These are phyloP conservation scores for Panopea generosa DNA, from an alignment of 2,888 invertebrate species.

Conservation along the genomic window DNA sequence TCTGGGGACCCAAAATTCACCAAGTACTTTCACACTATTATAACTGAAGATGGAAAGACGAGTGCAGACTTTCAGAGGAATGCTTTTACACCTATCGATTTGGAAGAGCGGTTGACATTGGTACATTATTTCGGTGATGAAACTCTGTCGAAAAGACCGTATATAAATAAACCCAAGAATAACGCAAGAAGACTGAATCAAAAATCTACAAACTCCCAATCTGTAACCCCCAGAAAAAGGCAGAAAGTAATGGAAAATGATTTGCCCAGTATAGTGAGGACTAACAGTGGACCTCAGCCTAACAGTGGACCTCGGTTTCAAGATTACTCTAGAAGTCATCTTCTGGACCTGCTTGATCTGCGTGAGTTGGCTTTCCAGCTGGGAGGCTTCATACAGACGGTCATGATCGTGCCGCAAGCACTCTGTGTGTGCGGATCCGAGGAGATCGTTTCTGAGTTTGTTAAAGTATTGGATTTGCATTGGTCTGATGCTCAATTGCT, in stretches of 20 bases:
- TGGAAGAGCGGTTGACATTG: neutral
- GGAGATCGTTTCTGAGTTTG: constrained; percentile 12
- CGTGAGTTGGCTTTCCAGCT: constrained; percentile 18
- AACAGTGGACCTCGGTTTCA: neutral
- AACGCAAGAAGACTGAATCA: neutral
- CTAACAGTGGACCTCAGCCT: neutral
- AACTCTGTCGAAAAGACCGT: constrained; percentile 15
- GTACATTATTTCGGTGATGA: constrained; percentile 27
- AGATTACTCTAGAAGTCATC: neutral
- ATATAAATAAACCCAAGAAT: constrained; percentile 6
- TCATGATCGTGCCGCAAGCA: constrained; percentile 14
- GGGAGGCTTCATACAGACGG: constrained; percentile 8
- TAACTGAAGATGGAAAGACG: neutral
- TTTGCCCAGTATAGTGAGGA: too few relatives aligned
- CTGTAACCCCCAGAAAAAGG: too few relatives aligned
- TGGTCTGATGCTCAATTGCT: constrained; percentile 13
- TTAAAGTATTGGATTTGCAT: constrained; percentile 7
- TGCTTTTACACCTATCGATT: constrained; percentile 12
- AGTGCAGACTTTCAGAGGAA: constrained; percentile 12
- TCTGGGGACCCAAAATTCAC: constrained; percentile 8
- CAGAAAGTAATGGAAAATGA: too few relatives aligned
- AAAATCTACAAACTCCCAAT: too few relatives aligned
- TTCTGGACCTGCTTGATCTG: constrained; percentile 13
- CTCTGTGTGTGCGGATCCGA: constrained; percentile 18
- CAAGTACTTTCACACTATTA: constrained; percentile 21